phyloP scores from a whole-genome alignment of 2,113 vertebrate species.

The Aegithalos caudatus region DNA sequence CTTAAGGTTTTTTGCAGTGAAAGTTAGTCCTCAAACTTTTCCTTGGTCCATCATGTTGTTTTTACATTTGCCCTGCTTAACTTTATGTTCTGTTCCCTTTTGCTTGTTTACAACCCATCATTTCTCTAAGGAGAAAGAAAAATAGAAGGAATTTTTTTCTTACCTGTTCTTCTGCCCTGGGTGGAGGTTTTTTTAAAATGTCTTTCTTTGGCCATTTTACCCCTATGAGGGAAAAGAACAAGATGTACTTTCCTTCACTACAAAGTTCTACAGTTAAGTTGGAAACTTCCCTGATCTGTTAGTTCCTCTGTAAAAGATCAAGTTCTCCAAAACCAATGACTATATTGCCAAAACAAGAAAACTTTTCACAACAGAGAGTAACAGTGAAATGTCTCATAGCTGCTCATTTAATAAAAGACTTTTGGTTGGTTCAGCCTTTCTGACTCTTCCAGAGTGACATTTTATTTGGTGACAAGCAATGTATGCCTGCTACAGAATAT shows the following conservation, averaged over 20 bases:
- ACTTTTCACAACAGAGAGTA: background rate
- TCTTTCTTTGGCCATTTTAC: background rate
- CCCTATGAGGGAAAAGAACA: background rate
- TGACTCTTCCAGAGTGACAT: background rate
- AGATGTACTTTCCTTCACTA: background rate
- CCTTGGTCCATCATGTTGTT: background rate
- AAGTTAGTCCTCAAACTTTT: background rate
- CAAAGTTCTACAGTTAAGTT: background rate
- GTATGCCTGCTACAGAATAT: background rate
- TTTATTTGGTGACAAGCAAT: background rate
- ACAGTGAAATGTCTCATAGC: background rate
- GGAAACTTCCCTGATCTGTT: background rate
- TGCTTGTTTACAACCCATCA: background rate
- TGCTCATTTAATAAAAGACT: background rate
- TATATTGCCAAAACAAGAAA: background rate
- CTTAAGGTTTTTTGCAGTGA: background rate
- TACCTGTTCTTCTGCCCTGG: background rate
- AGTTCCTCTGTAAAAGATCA: background rate
- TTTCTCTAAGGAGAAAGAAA: background rate
- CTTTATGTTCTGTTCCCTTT: background rate
- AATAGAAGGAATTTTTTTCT: background rate
- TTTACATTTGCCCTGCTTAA: background rate
- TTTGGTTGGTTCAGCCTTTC: background rate
- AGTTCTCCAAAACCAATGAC: background rate
- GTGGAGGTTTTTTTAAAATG: accelerated